These are phyloP conservation scores for Muntiacus reevesi DNA, from an alignment of 2,113 vertebrate species.

Conservation along the genomic window DNA sequence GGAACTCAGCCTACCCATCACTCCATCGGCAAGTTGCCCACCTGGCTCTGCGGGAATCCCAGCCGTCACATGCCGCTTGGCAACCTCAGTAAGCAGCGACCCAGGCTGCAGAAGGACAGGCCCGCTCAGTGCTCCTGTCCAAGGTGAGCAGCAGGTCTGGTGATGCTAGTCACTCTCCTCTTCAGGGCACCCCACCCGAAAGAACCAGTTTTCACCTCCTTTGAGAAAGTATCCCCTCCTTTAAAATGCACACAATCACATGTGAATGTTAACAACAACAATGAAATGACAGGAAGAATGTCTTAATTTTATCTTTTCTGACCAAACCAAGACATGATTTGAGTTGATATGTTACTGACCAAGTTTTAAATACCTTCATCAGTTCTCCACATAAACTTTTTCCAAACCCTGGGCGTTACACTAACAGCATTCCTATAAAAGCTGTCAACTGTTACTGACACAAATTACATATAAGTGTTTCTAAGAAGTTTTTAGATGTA, in stretches of 20 bases:
- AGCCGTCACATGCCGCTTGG: not conserved
- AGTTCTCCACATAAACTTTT: not conserved
- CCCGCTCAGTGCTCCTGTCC: not conserved
- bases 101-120: not conserved
- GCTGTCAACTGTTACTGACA: not conserved
- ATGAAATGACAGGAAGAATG: not conserved
- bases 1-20: not conserved
- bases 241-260: not conserved
- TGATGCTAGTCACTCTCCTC: not conserved
- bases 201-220: not conserved
- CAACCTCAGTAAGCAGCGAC: not conserved
- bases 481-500: not conserved
- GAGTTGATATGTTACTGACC: not conserved
- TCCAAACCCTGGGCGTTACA: not conserved
- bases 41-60: not conserved
- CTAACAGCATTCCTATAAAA: not conserved
- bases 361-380: not conserved
- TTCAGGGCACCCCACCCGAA: not conserved
- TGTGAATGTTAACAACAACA: not conserved
- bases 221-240: not conserved
- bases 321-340: not conserved
- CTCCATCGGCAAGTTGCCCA: not conserved
- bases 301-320: not conserved
- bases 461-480: not conserved
- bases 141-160: not conserved